Conservation (phyloP, 2,888 invertebrate species). For the Mythimna pallens region DNA sequence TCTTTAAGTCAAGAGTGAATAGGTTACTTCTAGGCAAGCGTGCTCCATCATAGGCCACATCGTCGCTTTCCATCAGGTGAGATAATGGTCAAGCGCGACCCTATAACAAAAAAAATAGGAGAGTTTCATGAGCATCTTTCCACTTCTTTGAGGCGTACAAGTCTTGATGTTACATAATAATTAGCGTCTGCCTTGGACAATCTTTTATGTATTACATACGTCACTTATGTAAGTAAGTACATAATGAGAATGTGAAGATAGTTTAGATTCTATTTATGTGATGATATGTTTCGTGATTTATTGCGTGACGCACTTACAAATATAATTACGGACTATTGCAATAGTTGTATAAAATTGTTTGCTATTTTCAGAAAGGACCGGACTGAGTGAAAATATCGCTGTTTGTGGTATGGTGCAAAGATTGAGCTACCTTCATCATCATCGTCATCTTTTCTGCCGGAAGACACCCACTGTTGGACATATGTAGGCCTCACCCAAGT, state of each 20-base stretch:
- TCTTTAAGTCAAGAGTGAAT: too few relatives aligned
- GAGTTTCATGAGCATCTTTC: background rate
- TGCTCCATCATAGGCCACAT: too few relatives aligned
- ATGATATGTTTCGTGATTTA: constrained; percentile 25
- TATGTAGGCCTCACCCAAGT: too few relatives aligned
- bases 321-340: constrained; percentile 11
- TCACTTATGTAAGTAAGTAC: constrained; percentile 32
- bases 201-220: constrained; percentile 12
- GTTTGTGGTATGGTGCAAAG: background rate
- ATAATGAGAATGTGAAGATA: constrained; percentile 32
- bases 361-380: background rate
- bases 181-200: constrained; percentile 22
- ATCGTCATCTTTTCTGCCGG: too few relatives aligned
- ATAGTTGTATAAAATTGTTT: background rate
- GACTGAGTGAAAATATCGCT: background rate
- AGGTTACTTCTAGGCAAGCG: too few relatives aligned
- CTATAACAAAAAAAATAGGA: background rate
- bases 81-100: too few relatives aligned
- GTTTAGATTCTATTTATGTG: constrained; percentile 25
- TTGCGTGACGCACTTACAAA: constrained; percentile 30
- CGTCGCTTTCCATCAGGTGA: too few relatives aligned
- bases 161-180: constrained; percentile 6
- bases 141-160: background rate
- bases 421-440: too few relatives aligned
- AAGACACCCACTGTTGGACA: too few relatives aligned